These are phyloP conservation scores for Cosmopolites sordidus DNA, from an alignment of 2,888 invertebrate genomes.

Conservation along the genomic window DNA sequence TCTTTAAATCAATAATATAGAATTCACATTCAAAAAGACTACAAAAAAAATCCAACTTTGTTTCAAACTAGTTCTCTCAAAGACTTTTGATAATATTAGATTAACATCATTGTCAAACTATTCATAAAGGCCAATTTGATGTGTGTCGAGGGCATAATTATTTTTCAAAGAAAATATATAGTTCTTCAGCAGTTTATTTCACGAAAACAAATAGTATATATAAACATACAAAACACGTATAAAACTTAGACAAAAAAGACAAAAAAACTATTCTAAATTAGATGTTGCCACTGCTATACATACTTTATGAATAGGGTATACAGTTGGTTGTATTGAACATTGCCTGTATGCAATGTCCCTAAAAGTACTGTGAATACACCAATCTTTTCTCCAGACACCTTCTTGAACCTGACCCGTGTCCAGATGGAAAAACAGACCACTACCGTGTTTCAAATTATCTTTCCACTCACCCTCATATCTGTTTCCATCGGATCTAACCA, in stretches of 20 bases:
- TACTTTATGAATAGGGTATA: conserved; percentile 30
- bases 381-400: conserved; percentile 59
- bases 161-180: no score
- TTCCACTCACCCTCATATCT: conserved; percentile 64
- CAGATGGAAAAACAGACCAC: conserved; percentile 62
- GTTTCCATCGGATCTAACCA: conserved; percentile 53
- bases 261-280: background rate
- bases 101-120: no score
- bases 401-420: conserved; percentile 62
- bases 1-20: no score
- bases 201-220: no score
- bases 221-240: no score
- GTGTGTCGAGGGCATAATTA: no score
- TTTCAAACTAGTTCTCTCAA: no score
- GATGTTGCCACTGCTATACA: conserved; percentile 7
- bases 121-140: no score
- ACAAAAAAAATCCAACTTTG: no score
- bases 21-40: no score
- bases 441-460: conserved; percentile 55
- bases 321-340: conserved; percentile 26
- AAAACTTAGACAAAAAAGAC: background rate
- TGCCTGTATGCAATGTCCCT: conserved; percentile 59
- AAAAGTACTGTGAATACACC: conserved; percentile 55
- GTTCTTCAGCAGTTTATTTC: no score
- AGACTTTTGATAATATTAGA: no score